Evolutionary conservation across 2,888 invertebrate species (phyloP), one percentile per base, ranked within the genome.

Genomic region (Megalurothrips usitatus): DNA sequence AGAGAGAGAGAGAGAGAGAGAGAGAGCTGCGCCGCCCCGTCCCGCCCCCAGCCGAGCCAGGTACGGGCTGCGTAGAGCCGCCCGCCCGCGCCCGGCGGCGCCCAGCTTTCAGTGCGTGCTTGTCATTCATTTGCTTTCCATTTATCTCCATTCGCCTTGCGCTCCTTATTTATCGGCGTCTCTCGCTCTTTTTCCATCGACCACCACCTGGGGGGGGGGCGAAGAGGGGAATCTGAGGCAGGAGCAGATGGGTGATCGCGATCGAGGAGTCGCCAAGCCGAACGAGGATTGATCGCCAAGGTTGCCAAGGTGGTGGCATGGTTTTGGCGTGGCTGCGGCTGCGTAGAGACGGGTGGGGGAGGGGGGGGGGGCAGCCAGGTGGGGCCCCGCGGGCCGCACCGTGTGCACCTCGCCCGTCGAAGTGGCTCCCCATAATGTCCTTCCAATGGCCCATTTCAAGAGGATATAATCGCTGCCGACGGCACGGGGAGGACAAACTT

Each of bases 111-210:
- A 75, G 68, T 75, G 68, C 68, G 68, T 75, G 68, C 68, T 75
- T 75, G 68, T 75, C 68, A 75, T 75, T 75, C 68, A 75, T 75
- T 75, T 75, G 68, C 68, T 75, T 75, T 75, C 68, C 68, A 75
- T 75, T 75, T 75, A 75, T 58, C 58, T 58, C 17, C 58, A 58
- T 26, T 75, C 68, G 23, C 58, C 68, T 75, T n/a, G 23, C 23
- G 26, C 68, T 75, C 68, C 68, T 75, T 75, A 75, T 75, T 75
- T 75, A 75, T 75, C 68, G 68, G 68, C 68, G 58, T 58, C 58
- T 58, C 58, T 58, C 58, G 58, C 58, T 58, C 68, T 26, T 75
- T 75, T 75, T 75, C 68, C 68, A 75, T 75, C 68, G 68, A 75
- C 68, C 68, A 11, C 23, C 68, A 8, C 26, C 23, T 43, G 34